These are phyloP conservation scores for Mythimna vitellina DNA, from an alignment of 2,888 invertebrate genomes.

Conservation along the genomic window DNA sequence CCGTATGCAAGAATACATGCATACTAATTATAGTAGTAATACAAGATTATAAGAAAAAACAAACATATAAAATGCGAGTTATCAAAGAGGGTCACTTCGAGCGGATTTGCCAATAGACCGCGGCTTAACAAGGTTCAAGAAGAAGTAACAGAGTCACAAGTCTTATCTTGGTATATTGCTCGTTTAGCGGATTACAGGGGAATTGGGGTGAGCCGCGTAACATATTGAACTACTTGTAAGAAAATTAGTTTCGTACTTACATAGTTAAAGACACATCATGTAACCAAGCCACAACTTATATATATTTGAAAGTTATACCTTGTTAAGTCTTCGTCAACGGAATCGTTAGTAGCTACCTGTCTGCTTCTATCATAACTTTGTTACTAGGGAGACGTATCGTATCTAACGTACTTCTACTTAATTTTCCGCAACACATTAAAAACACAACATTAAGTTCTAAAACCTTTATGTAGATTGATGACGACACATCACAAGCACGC, in stretches of 20 bases:
- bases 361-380: constrained; percentile 11
- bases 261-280: constrained; percentile 31
- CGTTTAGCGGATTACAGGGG: constrained; percentile 46
- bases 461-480: constrained; percentile 46
- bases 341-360: constrained; percentile 16
- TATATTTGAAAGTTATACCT: constrained; percentile 38
- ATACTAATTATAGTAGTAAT: background rate
- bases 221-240: constrained; percentile 40
- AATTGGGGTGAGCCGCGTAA: constrained; percentile 35
- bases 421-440: constrained; percentile 39
- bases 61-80: constrained; percentile 18
- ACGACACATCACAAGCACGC: constrained; percentile 47
- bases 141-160: constrained; percentile 39
- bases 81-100: constrained; percentile 28
- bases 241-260: constrained; percentile 46
- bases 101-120: constrained; percentile 18
- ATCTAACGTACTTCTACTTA: constrained; percentile 5
- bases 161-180: constrained; percentile 51
- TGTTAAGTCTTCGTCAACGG: constrained; percentile 33
- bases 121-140: constrained; percentile 29
- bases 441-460: constrained; percentile 48
- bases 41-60: constrained; percentile 10
- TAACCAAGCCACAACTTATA: constrained; percentile 31
- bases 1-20: background rate
- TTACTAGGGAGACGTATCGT: constrained; percentile 10